Base-by-base conservation (phyloP, 2,113 vertebrate genomes). In the Eleginops maclovinus region DNA sequence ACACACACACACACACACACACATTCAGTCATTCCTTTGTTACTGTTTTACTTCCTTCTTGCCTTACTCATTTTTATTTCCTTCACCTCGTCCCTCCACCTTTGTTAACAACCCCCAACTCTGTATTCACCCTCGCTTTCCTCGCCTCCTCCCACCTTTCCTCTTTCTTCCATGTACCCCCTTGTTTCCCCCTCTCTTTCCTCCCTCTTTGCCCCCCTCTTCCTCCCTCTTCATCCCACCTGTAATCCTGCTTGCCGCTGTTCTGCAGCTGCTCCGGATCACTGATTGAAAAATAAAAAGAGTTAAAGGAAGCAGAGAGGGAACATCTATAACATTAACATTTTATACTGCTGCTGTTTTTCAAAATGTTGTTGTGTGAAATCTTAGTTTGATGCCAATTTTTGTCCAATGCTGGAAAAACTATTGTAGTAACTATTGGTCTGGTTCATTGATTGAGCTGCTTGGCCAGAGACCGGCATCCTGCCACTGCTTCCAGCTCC, bases 161-260 rank as follows among this genome's bases (percentile, higher is more conserved):
- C 15, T 64, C 68, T 43, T 3, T 10, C 40, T 24, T 4, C n/a
- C n/a, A 54, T 24, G 5, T 21, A 44, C 4, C 17, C 47, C 40
- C n/a, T 17, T 31, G 54, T 1, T 59, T 43, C 26, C 59, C 15
- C 31, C 19, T 36, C 9, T 13, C 15, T 11, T 26, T 13, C 43
- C 11, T 0, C 9, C n/a, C 19, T 14, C 28, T 2, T 50, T 44
- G 49, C 12, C 0, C 17, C 24, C 22, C 44, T 36, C 10, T n/a
- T 31, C 24, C 24, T 4, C 21, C 26, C 51, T 47, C 59, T 36
- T 47, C 56, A 71, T 82, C 44, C 72, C 82, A 84, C 83, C 87
- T 89, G 87, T 83, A 87, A 79, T 86, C 55, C 72, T 82, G 63
- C 63, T 85, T 68, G 70, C 75, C 1, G 36, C 13, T 82, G 81